phyloP scores from a whole-genome alignment of 2,888 invertebrate genomes.

The Liopterus haemorrhoidalis region DNA sequence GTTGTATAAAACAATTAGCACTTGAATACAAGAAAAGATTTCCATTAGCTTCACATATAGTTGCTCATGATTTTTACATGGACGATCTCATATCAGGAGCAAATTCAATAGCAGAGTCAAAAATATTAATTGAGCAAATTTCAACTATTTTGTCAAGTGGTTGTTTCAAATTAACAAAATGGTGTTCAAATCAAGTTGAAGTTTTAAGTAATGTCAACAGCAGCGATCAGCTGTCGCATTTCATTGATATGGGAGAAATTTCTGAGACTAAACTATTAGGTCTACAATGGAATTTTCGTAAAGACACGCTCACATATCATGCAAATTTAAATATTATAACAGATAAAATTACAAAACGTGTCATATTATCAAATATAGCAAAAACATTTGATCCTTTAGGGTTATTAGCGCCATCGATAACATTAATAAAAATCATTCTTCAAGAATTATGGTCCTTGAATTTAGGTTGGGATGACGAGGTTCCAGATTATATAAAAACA shows the following conservation, averaged over 20 bases:
- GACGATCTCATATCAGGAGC: not conserved
- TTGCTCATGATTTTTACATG: slow-evolving; percentile 5
- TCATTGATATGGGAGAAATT: slow-evolving; percentile 11
- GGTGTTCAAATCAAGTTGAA: slow-evolving; percentile 6
- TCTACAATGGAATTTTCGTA: slow-evolving; percentile 8
- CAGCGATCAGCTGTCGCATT: not conserved
- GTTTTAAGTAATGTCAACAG: slow-evolving; percentile 8
- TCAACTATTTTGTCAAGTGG: slow-evolving; percentile 2
- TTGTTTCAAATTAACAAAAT: slow-evolving; percentile 10
- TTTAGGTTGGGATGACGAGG: slow-evolving; percentile 6
- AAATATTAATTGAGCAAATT: not conserved
- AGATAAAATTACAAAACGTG: slow-evolving; percentile 11
- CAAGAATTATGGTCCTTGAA: slow-evolving; percentile 8
- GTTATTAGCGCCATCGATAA: slow-evolving; percentile 3
- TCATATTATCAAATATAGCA: slow-evolving; percentile 9
- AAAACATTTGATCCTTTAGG: slow-evolving; percentile 12
- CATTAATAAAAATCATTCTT: slow-evolving; percentile 1
- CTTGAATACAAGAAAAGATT: not conserved
- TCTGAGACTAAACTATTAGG: slow-evolving; percentile 12
- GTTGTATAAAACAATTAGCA: slow-evolving; percentile 5
- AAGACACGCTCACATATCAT: slow-evolving; percentile 8
- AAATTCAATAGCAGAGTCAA: not conserved
- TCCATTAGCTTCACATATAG: not conserved
- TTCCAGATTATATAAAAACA: not conserved
- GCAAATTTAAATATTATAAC: slow-evolving; percentile 2